Evolutionary conservation across 2,797 vertebrate genomes (phyloP).

Genomic region (Acanthurus leucopareius): DNA sequence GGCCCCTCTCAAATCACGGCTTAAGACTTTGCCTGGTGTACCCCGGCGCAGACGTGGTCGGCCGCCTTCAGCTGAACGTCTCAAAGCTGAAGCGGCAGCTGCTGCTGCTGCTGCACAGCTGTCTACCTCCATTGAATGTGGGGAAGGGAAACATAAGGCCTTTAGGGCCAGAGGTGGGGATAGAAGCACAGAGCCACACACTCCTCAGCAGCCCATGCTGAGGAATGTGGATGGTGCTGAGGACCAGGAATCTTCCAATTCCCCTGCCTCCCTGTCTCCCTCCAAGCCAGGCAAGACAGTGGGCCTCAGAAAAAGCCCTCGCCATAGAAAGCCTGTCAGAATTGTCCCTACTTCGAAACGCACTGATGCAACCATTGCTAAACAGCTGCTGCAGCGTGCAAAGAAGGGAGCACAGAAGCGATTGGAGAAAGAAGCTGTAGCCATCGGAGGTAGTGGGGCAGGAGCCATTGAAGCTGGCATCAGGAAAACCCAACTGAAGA

Average conservation of each 20-base stretch:
- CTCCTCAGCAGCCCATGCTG: slow-evolving; percentile 71
- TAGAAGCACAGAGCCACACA: slow-evolving; percentile 80
- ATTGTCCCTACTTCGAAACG: slow-evolving; percentile 96
- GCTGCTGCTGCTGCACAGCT: slow-evolving; percentile 80
- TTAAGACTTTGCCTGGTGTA: slow-evolving; percentile 91
- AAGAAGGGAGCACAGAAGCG: slow-evolving; percentile 94
- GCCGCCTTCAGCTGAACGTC: slow-evolving; percentile 93
- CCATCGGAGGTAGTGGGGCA: slow-evolving; percentile 85
- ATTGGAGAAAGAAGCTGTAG: slow-evolving; percentile 92
- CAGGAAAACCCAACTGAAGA: slow-evolving; percentile 94
- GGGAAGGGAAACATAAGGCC: slow-evolving; percentile 89
- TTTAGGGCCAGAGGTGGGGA: slow-evolving; percentile 89
- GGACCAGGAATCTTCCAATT: slow-evolving; percentile 72
- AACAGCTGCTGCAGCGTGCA: slow-evolving; percentile 96
- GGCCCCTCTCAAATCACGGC: slow-evolving; percentile 92
- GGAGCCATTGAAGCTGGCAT: slow-evolving; percentile 79
- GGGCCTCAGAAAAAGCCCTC: slow-evolving; percentile 94
- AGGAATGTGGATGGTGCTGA: slow-evolving; percentile 69
- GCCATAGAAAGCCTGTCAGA: slow-evolving; percentile 94
- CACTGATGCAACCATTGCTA: slow-evolving; percentile 96
- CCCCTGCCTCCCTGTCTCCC: slow-evolving; percentile 76
- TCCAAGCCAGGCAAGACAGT: slow-evolving; percentile 79
- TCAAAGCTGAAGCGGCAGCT: slow-evolving; percentile 89
- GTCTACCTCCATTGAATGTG: slow-evolving; percentile 72
- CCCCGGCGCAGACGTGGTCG: slow-evolving; percentile 90